Conservation (phyloP, 2,797 vertebrate species). For the Darevskia nairensis region DNA sequence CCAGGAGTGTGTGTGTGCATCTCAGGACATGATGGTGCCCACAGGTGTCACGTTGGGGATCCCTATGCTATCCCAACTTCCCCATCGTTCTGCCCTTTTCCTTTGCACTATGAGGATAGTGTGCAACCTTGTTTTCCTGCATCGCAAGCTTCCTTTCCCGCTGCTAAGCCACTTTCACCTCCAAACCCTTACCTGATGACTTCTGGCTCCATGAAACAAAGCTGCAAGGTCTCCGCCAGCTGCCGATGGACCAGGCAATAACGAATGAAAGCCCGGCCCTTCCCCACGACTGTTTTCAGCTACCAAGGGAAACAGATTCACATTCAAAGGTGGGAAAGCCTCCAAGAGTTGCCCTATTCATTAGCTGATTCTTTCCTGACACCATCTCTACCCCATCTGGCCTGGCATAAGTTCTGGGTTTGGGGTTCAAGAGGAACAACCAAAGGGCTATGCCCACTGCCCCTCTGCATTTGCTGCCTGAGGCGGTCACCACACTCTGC, state of each 20-base stretch:
- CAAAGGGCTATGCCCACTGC: too few relatives aligned
- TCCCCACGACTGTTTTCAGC: slow-evolving; percentile 79
- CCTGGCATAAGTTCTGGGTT: neutral
- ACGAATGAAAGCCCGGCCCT: slow-evolving; percentile 80
- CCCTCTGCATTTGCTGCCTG: too few relatives aligned
- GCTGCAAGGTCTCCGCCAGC: slow-evolving; percentile 80
- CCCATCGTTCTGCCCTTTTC: neutral
- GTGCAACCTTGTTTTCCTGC: too few relatives aligned
- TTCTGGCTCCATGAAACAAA: slow-evolving; percentile 75
- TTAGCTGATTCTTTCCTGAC: neutral
- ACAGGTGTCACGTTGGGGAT: too few relatives aligned
- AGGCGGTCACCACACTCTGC: too few relatives aligned
- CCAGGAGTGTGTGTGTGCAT: too few relatives aligned
- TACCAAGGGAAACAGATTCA: slow-evolving; percentile 18
- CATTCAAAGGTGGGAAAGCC: neutral
- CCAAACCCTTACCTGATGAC: slow-evolving; percentile 68
- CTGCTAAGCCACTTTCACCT: fast-evolving
- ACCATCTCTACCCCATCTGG: neutral
- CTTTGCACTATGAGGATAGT: neutral
- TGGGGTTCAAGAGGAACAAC: too few relatives aligned
- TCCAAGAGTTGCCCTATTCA: neutral
- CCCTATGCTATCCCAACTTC: neutral
- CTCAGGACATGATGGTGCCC: too few relatives aligned
- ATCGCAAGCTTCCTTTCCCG: neutral
- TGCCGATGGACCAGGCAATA: slow-evolving; percentile 77